A percentile compares a stretch with the other conserved stretches of the same genome.
phyloP scores from a whole-genome alignment of 2,888 invertebrate genomes.

The Epistrophella euchroma region DNA sequence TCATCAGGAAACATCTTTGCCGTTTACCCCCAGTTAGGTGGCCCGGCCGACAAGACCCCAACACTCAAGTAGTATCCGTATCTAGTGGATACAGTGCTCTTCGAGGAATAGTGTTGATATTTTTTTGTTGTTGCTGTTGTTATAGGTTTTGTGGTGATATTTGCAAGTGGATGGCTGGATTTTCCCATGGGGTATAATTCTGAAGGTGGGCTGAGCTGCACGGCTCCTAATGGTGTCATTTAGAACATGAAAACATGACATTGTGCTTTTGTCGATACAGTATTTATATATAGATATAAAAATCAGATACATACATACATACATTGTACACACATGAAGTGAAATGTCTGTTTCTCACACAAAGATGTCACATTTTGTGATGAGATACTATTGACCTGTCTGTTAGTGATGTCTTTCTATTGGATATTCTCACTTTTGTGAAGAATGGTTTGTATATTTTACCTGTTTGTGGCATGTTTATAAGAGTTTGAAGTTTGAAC shows the following conservation, averaged over 20 bases:
- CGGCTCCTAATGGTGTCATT: slow-evolving; percentile 32
- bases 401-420: slow-evolving; percentile 48
- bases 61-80: background rate
- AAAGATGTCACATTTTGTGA: slow-evolving; percentile 61
- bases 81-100: slow-evolving; percentile 49
- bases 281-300: background rate
- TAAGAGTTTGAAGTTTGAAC: background rate
- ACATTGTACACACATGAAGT: slow-evolving; percentile 37
- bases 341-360: slow-evolving; percentile 59
- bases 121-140: background rate
- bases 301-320: background rate
- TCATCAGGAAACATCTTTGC: slow-evolving; percentile 57
- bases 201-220: slow-evolving; percentile 10
- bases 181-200: slow-evolving; percentile 36
- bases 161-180: slow-evolving; percentile 35
- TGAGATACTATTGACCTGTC: slow-evolving; percentile 66
- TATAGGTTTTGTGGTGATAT: slow-evolving; percentile 27
- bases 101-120: slow-evolving; percentile 17
- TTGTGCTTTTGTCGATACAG: slow-evolving; percentile 64
- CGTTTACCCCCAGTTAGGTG: slow-evolving; percentile 3
- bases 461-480: slow-evolving; percentile 31
- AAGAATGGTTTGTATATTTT: background rate
- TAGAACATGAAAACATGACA: slow-evolving; percentile 60
- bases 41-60: slow-evolving; percentile 1
- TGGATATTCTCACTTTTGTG: background rate